phyloP scores from a whole-genome alignment of 2,797 vertebrate species.

The Mormyrus proboscirostris region DNA sequence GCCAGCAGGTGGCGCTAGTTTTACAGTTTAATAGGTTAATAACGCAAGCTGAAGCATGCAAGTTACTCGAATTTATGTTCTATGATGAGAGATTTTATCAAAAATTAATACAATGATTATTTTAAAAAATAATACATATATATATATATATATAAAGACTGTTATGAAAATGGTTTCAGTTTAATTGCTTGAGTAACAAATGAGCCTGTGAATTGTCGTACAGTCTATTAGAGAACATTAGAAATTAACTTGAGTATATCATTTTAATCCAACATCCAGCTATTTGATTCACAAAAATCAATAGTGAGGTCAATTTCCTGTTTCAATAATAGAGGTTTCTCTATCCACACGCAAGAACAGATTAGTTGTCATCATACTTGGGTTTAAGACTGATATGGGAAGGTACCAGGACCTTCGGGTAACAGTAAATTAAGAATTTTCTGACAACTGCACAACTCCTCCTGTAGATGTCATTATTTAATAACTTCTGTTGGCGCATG shows the following conservation, averaged over 20 bases:
- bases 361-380: background rate
- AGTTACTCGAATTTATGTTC: background rate
- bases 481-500: conserved; percentile 18
- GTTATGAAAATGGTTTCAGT: background rate
- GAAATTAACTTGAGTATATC: background rate
- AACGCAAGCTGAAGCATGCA: background rate
- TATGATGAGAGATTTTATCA: background rate
- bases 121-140: background rate
- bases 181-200: background rate
- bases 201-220: background rate
- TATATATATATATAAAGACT: background rate
- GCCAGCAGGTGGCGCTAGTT: background rate
- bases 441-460: background rate
- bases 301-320: background rate
- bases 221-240: background rate
- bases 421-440: background rate
- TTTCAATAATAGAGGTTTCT: background rate
- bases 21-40: background rate
- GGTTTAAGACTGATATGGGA: background rate
- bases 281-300: background rate
- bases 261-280: background rate
- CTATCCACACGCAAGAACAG: background rate
- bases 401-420: background rate
- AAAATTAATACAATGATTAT: background rate
- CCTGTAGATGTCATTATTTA: conserved; percentile 55